phyloP scores from a whole-genome alignment of 1,140 invertebrate genomes.

The Cryptotermes secundus region DNA sequence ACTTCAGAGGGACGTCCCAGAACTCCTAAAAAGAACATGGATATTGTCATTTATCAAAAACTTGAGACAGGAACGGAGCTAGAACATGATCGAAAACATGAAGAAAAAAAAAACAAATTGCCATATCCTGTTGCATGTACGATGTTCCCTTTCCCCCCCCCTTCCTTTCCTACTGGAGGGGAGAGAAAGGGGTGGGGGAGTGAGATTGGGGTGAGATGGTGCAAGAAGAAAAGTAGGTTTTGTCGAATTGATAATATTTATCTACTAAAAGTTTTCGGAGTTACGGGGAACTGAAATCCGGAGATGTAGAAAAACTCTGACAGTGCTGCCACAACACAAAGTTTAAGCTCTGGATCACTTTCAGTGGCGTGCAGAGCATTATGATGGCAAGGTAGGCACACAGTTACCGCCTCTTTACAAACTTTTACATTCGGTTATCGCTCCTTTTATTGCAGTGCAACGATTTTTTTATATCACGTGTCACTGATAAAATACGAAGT shows the following conservation, averaged over 20 bases:
- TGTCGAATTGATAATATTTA: slow-evolving; percentile 10
- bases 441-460: too few species aligned
- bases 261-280: not conserved
- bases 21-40: not conserved
- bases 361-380: not conserved
- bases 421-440: too few species aligned
- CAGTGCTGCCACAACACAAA: not conserved
- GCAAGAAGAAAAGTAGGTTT: not conserved
- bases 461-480: too few species aligned
- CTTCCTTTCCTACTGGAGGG: not conserved
- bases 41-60: slow-evolving; percentile 14
- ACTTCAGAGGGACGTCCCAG: not conserved
- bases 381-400: not conserved
- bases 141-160: not conserved
- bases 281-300: not conserved
- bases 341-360: not conserved
- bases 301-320: not conserved
- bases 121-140: not conserved
- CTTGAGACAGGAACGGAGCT: not conserved
- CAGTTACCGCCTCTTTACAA: too few species aligned
- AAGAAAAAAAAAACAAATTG: not conserved
- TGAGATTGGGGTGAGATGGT: not conserved
- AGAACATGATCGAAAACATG: not conserved
- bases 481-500: too few species aligned
- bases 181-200: not conserved